Evolutionary conservation across 2,888 invertebrate genomes (phyloP).

Genomic region (Camponotus fellah): DNA sequence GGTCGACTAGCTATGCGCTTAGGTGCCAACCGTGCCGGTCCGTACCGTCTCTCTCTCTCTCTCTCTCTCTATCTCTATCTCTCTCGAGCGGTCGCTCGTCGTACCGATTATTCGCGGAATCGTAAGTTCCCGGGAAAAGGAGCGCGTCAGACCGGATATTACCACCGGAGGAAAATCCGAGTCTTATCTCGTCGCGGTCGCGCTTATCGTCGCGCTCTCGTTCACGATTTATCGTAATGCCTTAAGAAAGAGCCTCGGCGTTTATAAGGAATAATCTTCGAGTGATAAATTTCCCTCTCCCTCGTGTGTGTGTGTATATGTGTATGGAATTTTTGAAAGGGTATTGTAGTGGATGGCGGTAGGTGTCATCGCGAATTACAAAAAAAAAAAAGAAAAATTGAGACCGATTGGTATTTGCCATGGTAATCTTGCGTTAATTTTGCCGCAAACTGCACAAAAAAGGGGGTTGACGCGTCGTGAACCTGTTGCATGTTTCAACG

Average conservation of each 20-base stretch:
- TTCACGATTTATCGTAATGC: not conserved
- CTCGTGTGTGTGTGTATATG: too few species aligned
- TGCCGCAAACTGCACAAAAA: not conserved
- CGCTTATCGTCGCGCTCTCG: constrained; percentile 11
- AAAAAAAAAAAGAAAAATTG: too few species aligned
- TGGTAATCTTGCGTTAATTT: not conserved
- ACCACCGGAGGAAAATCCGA: not conserved
- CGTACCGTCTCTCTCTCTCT: constrained; percentile 42
- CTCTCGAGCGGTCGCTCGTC: constrained; percentile 13
- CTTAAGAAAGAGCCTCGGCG: not conserved
- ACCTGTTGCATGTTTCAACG: constrained; percentile 30
- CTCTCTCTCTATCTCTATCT: too few species aligned
- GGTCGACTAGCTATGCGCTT: constrained; percentile 75
- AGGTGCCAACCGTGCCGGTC: constrained; percentile 76
- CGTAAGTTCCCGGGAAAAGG: constrained; percentile 17
- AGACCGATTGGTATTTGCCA: not conserved
- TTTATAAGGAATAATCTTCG: not conserved
- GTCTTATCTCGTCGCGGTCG: constrained; percentile 14
- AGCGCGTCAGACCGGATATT: constrained; percentile 15
- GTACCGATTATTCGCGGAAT: constrained; percentile 47
- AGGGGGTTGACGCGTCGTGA: not conserved
- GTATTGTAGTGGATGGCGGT: too few species aligned
- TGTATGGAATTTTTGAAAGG: too few species aligned
- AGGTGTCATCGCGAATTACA: not conserved
- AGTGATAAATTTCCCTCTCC: not conserved